Evolutionary conservation across 2,888 invertebrate genomes (phyloP).

Genomic region (Candidula unifasciata): DNA sequence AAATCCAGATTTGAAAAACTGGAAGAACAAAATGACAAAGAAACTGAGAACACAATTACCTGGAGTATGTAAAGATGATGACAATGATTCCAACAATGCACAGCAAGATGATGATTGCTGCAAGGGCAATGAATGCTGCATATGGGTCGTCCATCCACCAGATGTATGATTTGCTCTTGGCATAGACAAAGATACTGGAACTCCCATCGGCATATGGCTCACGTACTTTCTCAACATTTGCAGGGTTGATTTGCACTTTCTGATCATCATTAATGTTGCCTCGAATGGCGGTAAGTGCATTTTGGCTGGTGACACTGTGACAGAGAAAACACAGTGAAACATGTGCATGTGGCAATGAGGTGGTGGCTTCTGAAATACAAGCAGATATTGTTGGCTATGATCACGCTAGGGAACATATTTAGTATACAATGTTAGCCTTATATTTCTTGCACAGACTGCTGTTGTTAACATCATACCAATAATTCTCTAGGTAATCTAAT

Average conservation of each 20-base stretch:
- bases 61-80: constrained; percentile 95
- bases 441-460: too few relatives aligned
- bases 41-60: constrained; percentile 80
- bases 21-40: not conserved
- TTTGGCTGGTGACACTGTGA: not conserved
- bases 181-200: not conserved
- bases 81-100: constrained; percentile 93
- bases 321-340: not conserved
- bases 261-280: not conserved
- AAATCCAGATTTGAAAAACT: not conserved
- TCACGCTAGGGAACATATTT: too few relatives aligned
- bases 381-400: too few relatives aligned
- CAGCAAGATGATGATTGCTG: constrained; percentile 91
- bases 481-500: too few relatives aligned
- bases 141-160: constrained; percentile 83
- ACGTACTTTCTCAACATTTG: constrained; percentile 58
- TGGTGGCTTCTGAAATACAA: too few relatives aligned
- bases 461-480: too few relatives aligned
- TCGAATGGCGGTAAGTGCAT: not conserved
- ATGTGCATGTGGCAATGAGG: too few relatives aligned
- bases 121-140: constrained; percentile 91
- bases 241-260: too few relatives aligned
- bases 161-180: constrained; percentile 69
- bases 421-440: too few relatives aligned
- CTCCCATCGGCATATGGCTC: constrained; percentile 59